Base-by-base conservation (phyloP, 1,140 invertebrate species). In the Harpegnathos saltator region DNA sequence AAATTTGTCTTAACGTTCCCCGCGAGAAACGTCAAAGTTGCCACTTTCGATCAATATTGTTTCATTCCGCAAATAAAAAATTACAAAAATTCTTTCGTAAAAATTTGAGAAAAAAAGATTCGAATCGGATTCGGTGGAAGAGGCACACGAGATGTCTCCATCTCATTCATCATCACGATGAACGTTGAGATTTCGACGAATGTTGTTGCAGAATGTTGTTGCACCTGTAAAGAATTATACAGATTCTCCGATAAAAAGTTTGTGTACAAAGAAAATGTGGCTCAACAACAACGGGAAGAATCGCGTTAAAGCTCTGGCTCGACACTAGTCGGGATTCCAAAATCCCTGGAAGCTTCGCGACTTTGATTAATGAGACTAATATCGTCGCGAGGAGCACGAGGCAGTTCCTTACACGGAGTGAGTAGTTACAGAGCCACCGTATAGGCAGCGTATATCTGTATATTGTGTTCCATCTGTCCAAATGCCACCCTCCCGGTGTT, bases 341-440 rank as follows among this genome's bases (percentile, higher is more conserved):
- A 75, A 75, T 52, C 26, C 17, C 2, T 5, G 15, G 26, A 29
- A 19, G 17, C 33, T 52, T 2, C n/a, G n/a, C 22, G 11, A 24
- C 24, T 63, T 3, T 75, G 44, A 75, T 75, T 75, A 65, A 75
- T 75, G 59, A 65, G n/a, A 54, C 59, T 75, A 65, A 75, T 75
- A 65, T 75, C 15, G 38, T 19, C 24, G 14, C 24, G 29, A 62
- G 50, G 22, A 75, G 62, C 24, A 24, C 24, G n/a, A 26, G 17
- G n/a, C 26, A 63, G 24, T 63, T 14, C 26, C n/a, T 75, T 75
- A n/a, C n/a, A n/a, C n/a, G n/a, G n/a, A n/a, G n/a, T n/a, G n/a
- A n/a, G n/a, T n/a, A n/a, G n/a, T n/a, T n/a, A n/a, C n/a, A n/a
- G 58, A 7, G 24, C 24, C 26, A 29, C 3, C 33, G 22, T 61